Evolutionary conservation across 1,140 invertebrate species (phyloP).

Genomic region (Homalodisca vitripennis): DNA sequence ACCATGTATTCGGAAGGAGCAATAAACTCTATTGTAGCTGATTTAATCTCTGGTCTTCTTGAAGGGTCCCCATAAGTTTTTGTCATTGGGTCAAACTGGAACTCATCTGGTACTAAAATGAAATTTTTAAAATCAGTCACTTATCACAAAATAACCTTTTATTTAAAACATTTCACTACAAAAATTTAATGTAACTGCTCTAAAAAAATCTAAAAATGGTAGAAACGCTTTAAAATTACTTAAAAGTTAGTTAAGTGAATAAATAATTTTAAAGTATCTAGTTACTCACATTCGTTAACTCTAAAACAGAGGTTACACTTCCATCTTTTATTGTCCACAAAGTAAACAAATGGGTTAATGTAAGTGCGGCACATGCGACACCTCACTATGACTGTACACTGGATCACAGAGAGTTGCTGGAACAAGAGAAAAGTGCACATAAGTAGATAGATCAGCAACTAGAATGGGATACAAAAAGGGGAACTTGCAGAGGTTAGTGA

Average conservation of each 20-base stretch:
- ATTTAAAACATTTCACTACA: neutral
- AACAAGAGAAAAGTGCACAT: constrained; percentile 46
- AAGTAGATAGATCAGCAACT: too few species aligned
- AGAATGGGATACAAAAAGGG: too few species aligned
- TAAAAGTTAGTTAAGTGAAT: neutral
- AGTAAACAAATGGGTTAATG: constrained; percentile 99
- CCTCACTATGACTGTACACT: constrained; percentile 93
- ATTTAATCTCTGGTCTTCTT: constrained; percentile 90
- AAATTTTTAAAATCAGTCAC: neutral
- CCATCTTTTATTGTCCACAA: constrained; percentile 95
- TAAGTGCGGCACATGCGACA: constrained; percentile 97
- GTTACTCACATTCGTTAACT: constrained; percentile 88
- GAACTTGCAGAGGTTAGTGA: too few species aligned
- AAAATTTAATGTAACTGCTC: neutral
- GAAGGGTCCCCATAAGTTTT: constrained; percentile 93
- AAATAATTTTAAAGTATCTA: neutral
- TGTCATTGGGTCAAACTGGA: constrained; percentile 93
- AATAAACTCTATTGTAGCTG: constrained; percentile 97
- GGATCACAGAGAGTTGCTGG: constrained; percentile 93
- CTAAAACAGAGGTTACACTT: constrained; percentile 98
- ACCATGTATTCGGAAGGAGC: constrained; percentile 98
- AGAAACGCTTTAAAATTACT: neutral
- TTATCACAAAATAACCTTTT: neutral
- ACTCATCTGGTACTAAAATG: constrained; percentile 91
- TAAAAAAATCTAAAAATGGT: neutral